Base-by-base conservation (phyloP, 2,113 vertebrate species). In the Symphodus melops region DNA sequence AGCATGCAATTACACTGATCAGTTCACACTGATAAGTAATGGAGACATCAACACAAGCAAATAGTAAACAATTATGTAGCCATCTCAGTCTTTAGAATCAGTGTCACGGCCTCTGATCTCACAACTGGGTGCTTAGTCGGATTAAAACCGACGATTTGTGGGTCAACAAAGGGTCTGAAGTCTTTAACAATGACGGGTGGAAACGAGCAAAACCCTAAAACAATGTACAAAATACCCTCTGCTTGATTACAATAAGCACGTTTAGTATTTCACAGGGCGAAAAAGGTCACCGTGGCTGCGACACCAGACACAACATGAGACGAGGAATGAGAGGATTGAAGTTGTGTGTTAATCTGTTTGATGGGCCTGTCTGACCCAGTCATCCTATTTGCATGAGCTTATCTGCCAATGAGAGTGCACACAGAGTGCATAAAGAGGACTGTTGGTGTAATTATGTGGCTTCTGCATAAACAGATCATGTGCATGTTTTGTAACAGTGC, bases 321-420 rank as follows among this genome's bases (percentile, higher is more conserved):
- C 6, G 72, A 63, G 68, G 72, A 85, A 76, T 74, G 73, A 76
- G 81, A 54, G 83, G 88, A 86, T 83, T 82, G 81, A 72, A 84
- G 62, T 57, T 61, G 73, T 44, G 63, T 14, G 73, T 86, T 91
- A 91, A 91, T 92, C 91, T 89, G 82, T 82, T 83, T 88, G 85
- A 91, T 85, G 83, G 86, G 42, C 39, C 80, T 66, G 79, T 86
- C 86, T 85, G 80, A 73, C 84, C 84, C 77, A 75, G 86, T 91
- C 91, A 92, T 92, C 91, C 92, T 83, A 82, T 92, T 91, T 91
- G 75, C 53, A 86, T 85, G 79, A 73, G 89, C 68, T 91, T 91
- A 90, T 90, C 90, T 74, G 83, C 75, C 84, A 91, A 89, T 88
- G 86, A 91, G 87, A 86, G 83, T 76, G 68, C 72, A 61, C 65